Base-by-base conservation (phyloP, 1,140 invertebrate genomes). In the Tachypleus tridentatus region DNA sequence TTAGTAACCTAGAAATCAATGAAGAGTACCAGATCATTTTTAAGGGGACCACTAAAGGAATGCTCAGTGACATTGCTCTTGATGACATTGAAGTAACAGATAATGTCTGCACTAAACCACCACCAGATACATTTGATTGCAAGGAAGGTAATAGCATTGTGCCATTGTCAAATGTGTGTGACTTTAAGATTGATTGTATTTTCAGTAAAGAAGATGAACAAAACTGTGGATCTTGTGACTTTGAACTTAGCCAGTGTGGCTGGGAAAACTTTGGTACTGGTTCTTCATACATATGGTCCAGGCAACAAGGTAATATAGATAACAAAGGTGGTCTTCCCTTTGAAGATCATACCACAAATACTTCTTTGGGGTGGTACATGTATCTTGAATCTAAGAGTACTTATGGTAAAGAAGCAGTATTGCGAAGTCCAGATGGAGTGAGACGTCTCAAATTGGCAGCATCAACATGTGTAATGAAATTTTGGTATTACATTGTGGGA, bases 21-120 rank as follows among this genome's bases (percentile, higher is more conserved):
- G 64, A 69, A 5, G 68, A 66, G 11, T 69, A 66, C 51, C 65
- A 64, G n/a, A 62, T 69, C 9, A 49, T 58, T 10, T 66, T 69
- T 51, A 69, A 60, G 29, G 68, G 68, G 48, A 66, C 8, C 3
- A 69, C 64, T 4, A 69, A 69, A 51, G 65, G 65, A 47, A 60
- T 6, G 4, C 54, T 66, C 1, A 66, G 68, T 49, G 65, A 69
- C 51, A 70, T 71, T 49, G 67, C 70, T 6, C 4, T 70, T 3
- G 70, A 71, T 50, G 70, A 71, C 49, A 68, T 71, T 52, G 59
- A 67, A 11, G 58, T 71, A 0, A 64, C 54, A 29, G 63, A 53
- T 56, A 50, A 54, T 47, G 51, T 56, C n/a, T 71, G 70, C 60
- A 64, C 62, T 56, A 58, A 64, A 6, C 11, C 65, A 4, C 65